A percentile compares a stretch with the other conserved stretches of the same genome.
phyloP scores from a whole-genome alignment of 1,140 invertebrate genomes.

The Mizuhopecten yessoensis region DNA sequence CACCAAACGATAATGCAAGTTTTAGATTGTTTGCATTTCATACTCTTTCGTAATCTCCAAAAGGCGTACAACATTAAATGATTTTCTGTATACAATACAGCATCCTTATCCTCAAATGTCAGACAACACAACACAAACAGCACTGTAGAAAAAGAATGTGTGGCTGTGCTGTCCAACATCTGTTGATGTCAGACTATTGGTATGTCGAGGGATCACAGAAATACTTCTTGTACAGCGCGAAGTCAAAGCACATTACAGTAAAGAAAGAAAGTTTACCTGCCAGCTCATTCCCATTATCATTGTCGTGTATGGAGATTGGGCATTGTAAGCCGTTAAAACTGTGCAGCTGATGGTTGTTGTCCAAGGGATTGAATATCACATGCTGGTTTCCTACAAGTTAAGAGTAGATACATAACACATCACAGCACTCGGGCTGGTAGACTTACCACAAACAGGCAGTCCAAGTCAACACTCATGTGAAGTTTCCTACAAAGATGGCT shows the following conservation, averaged over 20 bases:
- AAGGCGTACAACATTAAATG: not conserved
- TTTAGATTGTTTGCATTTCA: not conserved
- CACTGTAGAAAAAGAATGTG: not conserved
- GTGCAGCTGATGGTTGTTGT: slow-evolving; percentile 72
- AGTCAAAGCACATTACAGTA: slow-evolving; percentile 27
- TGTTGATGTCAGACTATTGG: not conserved
- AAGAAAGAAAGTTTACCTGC: slow-evolving; percentile 72
- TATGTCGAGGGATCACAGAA: not conserved
- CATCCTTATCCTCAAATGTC: too few relatives aligned
- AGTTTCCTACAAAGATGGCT: too few relatives aligned
- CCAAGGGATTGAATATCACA: slow-evolving; percentile 75
- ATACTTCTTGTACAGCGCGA: too few relatives aligned
- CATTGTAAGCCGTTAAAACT: slow-evolving; percentile 84
- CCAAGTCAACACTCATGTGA: not conserved
- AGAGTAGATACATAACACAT: slow-evolving; percentile 18
- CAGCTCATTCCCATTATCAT: slow-evolving; percentile 84
- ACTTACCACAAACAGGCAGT: not conserved
- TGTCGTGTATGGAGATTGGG: slow-evolving; percentile 86
- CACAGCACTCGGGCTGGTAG: not conserved
- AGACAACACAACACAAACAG: slow-evolving; percentile 37
- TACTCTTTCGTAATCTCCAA: not conserved
- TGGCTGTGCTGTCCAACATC: slow-evolving; percentile 5
- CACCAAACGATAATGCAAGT: not conserved
- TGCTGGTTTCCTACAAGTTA: slow-evolving; percentile 60
- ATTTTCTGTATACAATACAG: not conserved